Conservation (phyloP, 2,888 invertebrate genomes). For the Galerucella pusilla region DNA sequence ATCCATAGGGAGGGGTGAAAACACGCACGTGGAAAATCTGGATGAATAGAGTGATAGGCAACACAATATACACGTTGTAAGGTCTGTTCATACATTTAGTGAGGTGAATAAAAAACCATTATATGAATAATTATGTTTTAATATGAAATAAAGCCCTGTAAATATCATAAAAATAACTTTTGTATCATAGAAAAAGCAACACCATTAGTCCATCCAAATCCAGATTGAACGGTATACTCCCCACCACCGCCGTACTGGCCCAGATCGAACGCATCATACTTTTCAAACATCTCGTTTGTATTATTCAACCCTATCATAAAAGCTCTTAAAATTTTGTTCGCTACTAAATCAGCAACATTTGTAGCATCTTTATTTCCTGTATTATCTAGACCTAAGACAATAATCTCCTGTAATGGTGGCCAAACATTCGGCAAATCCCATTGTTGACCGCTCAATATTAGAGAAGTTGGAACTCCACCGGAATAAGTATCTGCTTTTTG, state of each 20-base stretch:
- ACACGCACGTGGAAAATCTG: neutral
- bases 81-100: too few relatives aligned
- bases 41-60: neutral
- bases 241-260: conserved; percentile 81
- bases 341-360: conserved; percentile 72
- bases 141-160: neutral
- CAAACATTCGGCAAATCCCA: conserved; percentile 89
- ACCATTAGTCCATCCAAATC: conserved; percentile 61
- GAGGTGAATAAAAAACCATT: too few relatives aligned
- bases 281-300: conserved; percentile 77
- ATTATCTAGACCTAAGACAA: conserved; percentile 75
- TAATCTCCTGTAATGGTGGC: conserved; percentile 83
- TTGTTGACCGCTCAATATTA: conserved; percentile 75
- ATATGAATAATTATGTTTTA: neutral
- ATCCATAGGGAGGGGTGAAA: neutral
- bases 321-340: conserved; percentile 76
- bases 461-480: conserved; percentile 77
- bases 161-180: neutral
- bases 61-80: neutral
- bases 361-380: conserved; percentile 68
- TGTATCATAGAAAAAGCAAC: conserved; percentile 65
- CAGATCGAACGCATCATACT: conserved; percentile 73
- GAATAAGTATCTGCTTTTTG: conserved; percentile 37
- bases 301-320: conserved; percentile 73
- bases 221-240: conserved; percentile 68